Conservation (phyloP, 1,140 invertebrate genomes). For the Glomeris maerens region DNA sequence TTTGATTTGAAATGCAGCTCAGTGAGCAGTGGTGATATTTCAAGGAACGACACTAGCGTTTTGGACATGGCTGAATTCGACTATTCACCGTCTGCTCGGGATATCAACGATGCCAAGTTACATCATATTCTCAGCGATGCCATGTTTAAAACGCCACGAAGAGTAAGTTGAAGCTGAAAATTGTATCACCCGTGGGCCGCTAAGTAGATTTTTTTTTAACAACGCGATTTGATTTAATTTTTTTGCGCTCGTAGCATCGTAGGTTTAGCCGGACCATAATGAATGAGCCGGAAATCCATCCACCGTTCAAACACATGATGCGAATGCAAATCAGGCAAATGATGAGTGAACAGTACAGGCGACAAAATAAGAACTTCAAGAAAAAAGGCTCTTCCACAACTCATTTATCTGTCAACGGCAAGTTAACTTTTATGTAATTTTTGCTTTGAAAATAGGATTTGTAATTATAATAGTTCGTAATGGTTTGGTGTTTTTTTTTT, state of each 20-base stretch:
- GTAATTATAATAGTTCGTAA: too few species aligned
- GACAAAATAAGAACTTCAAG: conserved; percentile 65
- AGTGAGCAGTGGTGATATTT: too few species aligned
- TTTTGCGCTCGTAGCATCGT: conserved; percentile 50
- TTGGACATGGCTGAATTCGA: conserved; percentile 84
- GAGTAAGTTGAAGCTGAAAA: conserved; percentile 47
- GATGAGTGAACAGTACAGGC: conserved; percentile 59
- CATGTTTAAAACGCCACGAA: conserved; percentile 70
- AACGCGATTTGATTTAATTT: neutral
- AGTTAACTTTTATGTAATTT: too few species aligned
- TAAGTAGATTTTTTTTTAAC: conserved; percentile 8
- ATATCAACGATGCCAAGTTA: conserved; percentile 78
- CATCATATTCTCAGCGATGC: conserved; percentile 84
- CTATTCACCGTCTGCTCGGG: conserved; percentile 79
- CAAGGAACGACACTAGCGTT: conserved; percentile 70
- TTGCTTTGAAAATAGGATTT: too few species aligned
- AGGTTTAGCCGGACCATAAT: conserved; percentile 83
- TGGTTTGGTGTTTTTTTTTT: too few species aligned
- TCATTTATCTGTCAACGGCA: too few species aligned
- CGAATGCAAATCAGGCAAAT: conserved; percentile 77
- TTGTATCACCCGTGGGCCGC: neutral
- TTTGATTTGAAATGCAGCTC: too few species aligned
- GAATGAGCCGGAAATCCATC: conserved; percentile 46
- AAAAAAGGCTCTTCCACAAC: too few species aligned
- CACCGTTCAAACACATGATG: conserved; percentile 70